Evolutionary conservation across 1,140 invertebrate species (phyloP), one percentile per base, ranked within the genome.

Genomic region (Calephelis virginiensis): DNA sequence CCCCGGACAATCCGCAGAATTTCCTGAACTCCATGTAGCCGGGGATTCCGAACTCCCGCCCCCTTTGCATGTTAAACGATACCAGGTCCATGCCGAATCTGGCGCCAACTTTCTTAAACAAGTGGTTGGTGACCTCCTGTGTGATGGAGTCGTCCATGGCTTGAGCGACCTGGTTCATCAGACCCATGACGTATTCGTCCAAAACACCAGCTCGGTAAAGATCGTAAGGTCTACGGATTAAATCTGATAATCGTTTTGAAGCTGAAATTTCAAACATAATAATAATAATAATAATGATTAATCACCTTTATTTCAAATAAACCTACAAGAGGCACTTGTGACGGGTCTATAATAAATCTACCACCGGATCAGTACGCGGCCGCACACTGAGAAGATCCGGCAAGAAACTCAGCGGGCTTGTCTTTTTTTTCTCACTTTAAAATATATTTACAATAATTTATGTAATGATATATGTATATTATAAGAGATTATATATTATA

Each of bases 131-230:
- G 0, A 98, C 97, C 92, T 98, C 96, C 91, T 97, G 96, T 0
- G 97, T 98, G 67, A 98, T 96, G 0, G 97, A 97, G 81, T 98
- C 96, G 78, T 98, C 97, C 96, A 98, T 98, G 76, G 97, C 97
- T 91, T 98, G 97, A 8, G 97, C 97, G 13, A 98, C 96, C 92
- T 98, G 97, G 85, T 98, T 98, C 95, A 97, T 96, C 47, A 98
- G 85, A 47, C 97, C 97, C 96, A 98, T 97, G 11, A 98, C 94
- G 81, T 98, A 98, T 88, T 97, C 96, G 78, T 98, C 97, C 4
- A 98, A 91, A 37, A 97, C 95, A 40, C 97, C 97, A 28, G 97
- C 96, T 77, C 97, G 93, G 87, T 98, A 98, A 49, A 98, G 89
- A 86, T 98, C 97, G 78, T 96, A 98, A 0, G 97, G 97, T 75